phyloP scores from a whole-genome alignment of 2,888 invertebrate species.

The Eupeodes luniger region DNA sequence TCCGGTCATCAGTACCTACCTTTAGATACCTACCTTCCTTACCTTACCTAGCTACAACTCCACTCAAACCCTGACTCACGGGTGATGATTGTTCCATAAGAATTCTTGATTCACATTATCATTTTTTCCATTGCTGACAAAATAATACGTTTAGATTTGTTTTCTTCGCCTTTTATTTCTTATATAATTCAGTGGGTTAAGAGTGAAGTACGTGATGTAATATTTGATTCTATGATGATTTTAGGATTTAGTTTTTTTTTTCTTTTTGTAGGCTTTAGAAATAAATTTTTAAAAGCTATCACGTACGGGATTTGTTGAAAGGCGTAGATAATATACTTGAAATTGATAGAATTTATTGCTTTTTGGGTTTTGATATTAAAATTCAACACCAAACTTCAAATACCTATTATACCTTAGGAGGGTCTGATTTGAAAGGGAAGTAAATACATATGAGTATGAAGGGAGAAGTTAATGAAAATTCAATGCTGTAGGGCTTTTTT shows the following conservation, averaged over 20 bases:
- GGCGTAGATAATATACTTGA: slow-evolving; percentile 4
- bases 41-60: neutral
- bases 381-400: slow-evolving; percentile 16
- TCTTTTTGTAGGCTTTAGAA: neutral
- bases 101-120: neutral
- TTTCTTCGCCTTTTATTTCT: neutral
- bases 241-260: neutral
- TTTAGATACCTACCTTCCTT: neutral
- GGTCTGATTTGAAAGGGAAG: neutral
- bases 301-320: slow-evolving; percentile 28
- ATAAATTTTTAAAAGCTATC: slow-evolving; percentile 16
- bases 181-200: slow-evolving; percentile 69
- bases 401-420: neutral
- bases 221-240: slow-evolving; percentile 17
- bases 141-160: neutral
- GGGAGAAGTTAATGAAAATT: slow-evolving; percentile 46
- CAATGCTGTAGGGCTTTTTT: slow-evolving; percentile 66
- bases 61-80: neutral
- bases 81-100: neutral
- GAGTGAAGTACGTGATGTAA: slow-evolving; percentile 65
- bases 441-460: neutral
- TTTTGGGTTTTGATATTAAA: neutral
- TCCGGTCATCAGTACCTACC: neutral
- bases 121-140: too few relatives aligned
- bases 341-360: slow-evolving; percentile 16